A percentile compares a stretch with the other conserved stretches of the same genome.
phyloP scores from a whole-genome alignment of 1,140 invertebrate species.

The Magallana angulata region DNA sequence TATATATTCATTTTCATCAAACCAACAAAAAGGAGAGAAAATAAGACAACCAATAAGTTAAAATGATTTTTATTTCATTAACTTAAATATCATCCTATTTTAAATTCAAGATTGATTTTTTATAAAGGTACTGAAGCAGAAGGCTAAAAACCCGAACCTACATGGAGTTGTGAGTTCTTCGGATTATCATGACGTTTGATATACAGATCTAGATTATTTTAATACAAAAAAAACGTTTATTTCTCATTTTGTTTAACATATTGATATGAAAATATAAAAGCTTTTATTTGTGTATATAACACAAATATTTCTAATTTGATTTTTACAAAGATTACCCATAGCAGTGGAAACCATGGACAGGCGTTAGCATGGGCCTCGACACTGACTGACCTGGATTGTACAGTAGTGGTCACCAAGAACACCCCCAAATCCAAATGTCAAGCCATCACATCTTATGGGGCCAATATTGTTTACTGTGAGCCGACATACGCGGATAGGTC shows the following conservation, averaged over 20 bases:
- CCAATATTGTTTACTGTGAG: constrained; percentile 74
- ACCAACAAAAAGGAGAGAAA: no score
- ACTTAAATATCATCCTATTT: no score
- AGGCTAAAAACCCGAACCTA: background rate
- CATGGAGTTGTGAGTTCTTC: background rate
- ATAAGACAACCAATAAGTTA: no score
- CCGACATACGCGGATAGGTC: constrained; percentile 53
- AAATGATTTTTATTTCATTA: no score
- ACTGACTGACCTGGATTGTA: constrained; percentile 70
- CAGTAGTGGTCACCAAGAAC: constrained; percentile 77
- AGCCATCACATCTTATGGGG: constrained; percentile 78
- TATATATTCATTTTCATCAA: no score
- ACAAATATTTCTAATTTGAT: background rate
- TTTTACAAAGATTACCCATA: constrained; percentile 39
- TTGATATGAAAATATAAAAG: no score
- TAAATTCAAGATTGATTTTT: background rate
- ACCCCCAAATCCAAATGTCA: constrained; percentile 75
- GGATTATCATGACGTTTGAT: background rate
- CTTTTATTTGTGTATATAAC: no score
- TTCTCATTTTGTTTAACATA: no score
- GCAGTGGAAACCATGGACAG: constrained; percentile 70
- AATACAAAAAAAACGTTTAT: background rate
- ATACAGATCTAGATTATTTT: background rate
- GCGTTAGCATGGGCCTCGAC: constrained; percentile 77
- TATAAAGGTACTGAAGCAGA: no score